Evolutionary conservation across 2,888 invertebrate genomes (phyloP).

Genomic region (Ornithoptera alexandrae): DNA sequence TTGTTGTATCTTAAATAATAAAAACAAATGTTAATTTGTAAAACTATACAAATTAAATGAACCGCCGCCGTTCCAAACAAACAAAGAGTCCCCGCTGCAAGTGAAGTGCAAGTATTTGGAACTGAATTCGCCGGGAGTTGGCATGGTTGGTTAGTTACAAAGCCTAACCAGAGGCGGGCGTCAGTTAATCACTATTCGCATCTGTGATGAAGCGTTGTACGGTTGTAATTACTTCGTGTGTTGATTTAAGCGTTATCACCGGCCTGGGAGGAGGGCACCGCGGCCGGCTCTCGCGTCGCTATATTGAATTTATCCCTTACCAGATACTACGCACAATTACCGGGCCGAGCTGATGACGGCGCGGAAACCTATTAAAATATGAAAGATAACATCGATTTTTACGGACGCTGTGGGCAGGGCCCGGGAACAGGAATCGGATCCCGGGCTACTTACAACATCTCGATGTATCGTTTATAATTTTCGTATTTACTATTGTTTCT

Average conservation of each 20-base stretch:
- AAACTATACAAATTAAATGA: too few relatives aligned
- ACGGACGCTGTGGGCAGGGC: conserved; percentile 72
- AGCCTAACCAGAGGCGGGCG: conserved; percentile 53
- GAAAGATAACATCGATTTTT: conserved; percentile 76
- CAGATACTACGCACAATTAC: conserved; percentile 62
- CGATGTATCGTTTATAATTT: conserved; percentile 58
- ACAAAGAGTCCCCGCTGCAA: too few relatives aligned
- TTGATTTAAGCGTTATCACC: conserved; percentile 77
- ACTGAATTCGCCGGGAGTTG: conserved; percentile 16
- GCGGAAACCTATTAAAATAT: conserved; percentile 79
- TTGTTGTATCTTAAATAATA: too few relatives aligned
- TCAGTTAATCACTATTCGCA: conserved; percentile 74
- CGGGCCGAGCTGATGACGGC: conserved; percentile 67
- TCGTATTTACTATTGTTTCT: conserved; percentile 75
- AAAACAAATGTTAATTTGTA: too few relatives aligned
- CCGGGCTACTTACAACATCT: conserved; percentile 62
- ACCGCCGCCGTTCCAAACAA: too few relatives aligned
- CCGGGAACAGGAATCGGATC: conserved; percentile 66
- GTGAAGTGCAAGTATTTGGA: too few relatives aligned
- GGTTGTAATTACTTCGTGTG: conserved; percentile 77
- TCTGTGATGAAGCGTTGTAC: conserved; percentile 73
- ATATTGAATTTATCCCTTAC: conserved; percentile 72
- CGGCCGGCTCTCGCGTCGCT: conserved; percentile 47
- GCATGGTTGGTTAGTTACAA: conserved; percentile 18
- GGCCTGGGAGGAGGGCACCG: conserved; percentile 51